A percentile compares a stretch with the other conserved stretches of the same genome.
phyloP scores from a whole-genome alignment of 2,888 invertebrate species.

The Cheilosia vulpina region DNA sequence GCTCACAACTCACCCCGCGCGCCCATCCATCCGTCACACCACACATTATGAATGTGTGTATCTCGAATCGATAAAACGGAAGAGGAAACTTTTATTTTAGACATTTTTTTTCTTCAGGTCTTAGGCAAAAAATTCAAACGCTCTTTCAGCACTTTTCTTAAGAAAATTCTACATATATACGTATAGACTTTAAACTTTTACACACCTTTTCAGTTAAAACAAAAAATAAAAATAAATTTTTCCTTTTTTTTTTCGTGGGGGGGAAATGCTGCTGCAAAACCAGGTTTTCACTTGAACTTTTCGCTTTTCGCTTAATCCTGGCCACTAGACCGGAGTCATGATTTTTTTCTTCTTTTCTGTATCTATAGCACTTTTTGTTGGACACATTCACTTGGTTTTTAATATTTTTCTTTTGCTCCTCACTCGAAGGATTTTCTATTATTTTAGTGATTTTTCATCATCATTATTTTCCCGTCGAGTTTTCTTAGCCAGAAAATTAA shows the following conservation, averaged over 20 bases:
- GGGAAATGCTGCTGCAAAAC: constrained; percentile 21
- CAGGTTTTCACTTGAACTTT: constrained; percentile 44
- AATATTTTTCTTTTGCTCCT: constrained; percentile 11
- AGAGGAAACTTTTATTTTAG: constrained; percentile 67
- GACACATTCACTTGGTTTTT: constrained; percentile 68
- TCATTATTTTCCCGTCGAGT: constrained; percentile 20
- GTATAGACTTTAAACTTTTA: neutral
- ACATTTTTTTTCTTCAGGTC: constrained; percentile 33
- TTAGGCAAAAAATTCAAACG: constrained; percentile 2
- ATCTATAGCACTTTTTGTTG: constrained; percentile 73
- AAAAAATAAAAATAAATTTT: constrained; percentile 19
- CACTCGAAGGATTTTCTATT: constrained; percentile 39
- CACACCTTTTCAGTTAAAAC: constrained; percentile 45
- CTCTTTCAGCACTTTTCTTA: neutral
- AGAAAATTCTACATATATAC: neutral
- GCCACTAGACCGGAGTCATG: constrained; percentile 72
- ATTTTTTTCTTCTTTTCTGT: constrained; percentile 69
- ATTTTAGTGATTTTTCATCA: constrained; percentile 54
- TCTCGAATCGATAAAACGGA: constrained; percentile 75
- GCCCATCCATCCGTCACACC: constrained; percentile 18
- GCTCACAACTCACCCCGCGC: constrained; percentile 16
- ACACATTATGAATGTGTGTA: constrained; percentile 73
- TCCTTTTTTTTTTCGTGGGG: constrained; percentile 20
- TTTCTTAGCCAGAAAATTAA: constrained; percentile 48
- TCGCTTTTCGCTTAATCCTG: constrained; percentile 25